Evolutionary conservation across 2,113 vertebrate genomes (phyloP).

Genomic region (Ammodramus savannarum): DNA sequence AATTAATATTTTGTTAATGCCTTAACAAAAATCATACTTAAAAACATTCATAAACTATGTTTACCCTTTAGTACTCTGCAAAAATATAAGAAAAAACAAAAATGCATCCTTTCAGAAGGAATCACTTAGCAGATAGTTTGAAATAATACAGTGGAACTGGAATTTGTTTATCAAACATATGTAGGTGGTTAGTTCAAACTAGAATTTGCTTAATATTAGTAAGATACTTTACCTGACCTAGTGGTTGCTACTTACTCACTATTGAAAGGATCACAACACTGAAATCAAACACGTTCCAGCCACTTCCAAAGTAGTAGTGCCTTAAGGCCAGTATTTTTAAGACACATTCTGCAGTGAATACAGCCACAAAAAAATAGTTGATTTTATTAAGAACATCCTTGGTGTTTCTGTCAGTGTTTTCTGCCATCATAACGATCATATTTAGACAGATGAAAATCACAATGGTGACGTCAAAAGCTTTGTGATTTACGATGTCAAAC

Average conservation of each 20-base stretch:
- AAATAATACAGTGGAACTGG: background rate
- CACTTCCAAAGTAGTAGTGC: slow-evolving; percentile 89
- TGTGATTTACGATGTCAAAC: slow-evolving; percentile 88
- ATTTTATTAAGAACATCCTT: slow-evolving; percentile 80
- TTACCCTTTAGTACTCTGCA: background rate
- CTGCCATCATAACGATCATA: slow-evolving; percentile 93
- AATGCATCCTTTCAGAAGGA: background rate
- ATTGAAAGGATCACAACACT: slow-evolving; percentile 90
- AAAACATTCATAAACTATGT: rapidly evolving
- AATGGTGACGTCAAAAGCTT: slow-evolving; percentile 90
- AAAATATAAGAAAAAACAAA: background rate
- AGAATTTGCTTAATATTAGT: background rate
- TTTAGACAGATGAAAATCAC: slow-evolving; percentile 91
- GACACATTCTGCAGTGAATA: slow-evolving; percentile 89
- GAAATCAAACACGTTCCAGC: slow-evolving; percentile 97
- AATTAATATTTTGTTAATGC: background rate
- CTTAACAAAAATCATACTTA: background rate
- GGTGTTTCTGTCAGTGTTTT: slow-evolving; percentile 65
- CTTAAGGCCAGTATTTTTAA: slow-evolving; percentile 91
- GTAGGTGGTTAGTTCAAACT: background rate
- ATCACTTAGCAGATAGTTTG: background rate
- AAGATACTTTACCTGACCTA: background rate
- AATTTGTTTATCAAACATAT: background rate
- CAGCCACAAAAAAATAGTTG: slow-evolving; percentile 86
- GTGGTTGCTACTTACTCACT: slow-evolving; percentile 79